These are phyloP conservation scores for Perodicticus potto DNA, from an alignment of 2,797 vertebrate genomes.

Conservation along the genomic window DNA sequence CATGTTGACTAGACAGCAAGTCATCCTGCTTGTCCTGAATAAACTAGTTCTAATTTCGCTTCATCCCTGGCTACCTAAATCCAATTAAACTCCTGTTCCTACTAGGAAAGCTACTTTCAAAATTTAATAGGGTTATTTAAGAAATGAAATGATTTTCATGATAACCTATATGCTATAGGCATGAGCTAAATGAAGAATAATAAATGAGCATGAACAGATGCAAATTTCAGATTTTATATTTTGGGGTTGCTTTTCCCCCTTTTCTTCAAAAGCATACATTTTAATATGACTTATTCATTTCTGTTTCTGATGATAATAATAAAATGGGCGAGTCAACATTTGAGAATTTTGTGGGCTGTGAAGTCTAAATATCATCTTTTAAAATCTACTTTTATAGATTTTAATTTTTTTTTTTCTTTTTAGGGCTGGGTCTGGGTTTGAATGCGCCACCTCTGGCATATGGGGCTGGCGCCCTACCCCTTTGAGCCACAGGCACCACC, in stretches of 20 bases:
- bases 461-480: too few species aligned
- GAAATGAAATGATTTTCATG: conserved; percentile 67
- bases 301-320: not conserved
- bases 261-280: not conserved
- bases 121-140: conserved; percentile 74
- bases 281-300: not conserved
- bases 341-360: conserved; percentile 8
- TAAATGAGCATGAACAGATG: not conserved
- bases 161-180: conserved; percentile 50
- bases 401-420: too few species aligned
- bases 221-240: not conserved
- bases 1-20: conserved; percentile 63
- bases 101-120: conserved; percentile 68
- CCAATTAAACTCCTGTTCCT: conserved; percentile 73
- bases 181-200: conserved; percentile 50
- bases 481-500: too few species aligned
- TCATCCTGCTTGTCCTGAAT: conserved; percentile 71
- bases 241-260: not conserved
- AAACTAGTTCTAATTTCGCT: conserved; percentile 80
- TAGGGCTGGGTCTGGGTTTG: too few species aligned
- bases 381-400: conserved; percentile 40
- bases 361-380: conserved; percentile 45
- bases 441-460: too few species aligned
- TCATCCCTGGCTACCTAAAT: conserved; percentile 74
- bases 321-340: not conserved